These are phyloP conservation scores for Drosophila rhopaloa DNA, from an alignment of 1,140 invertebrate species.

Conservation along the genomic window DNA sequence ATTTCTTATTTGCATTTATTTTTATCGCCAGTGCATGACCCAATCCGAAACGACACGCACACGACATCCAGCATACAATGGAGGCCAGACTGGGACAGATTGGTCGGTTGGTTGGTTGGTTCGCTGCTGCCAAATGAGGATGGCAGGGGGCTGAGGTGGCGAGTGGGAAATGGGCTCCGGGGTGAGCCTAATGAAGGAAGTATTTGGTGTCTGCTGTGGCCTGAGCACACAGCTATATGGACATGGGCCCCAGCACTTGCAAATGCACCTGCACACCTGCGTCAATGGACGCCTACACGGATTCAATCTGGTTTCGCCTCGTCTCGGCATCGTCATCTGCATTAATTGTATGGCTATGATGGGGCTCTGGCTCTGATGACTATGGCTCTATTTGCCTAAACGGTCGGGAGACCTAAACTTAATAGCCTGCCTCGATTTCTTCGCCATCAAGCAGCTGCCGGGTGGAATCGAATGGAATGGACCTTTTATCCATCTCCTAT, in stretches of 20 bases:
- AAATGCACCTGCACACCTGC: slow-evolving; percentile 40
- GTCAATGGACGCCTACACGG: slow-evolving; percentile 33
- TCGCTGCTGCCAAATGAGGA: slow-evolving; percentile 1
- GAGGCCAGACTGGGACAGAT: slow-evolving; percentile 15
- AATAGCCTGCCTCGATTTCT: slow-evolving; percentile 35
- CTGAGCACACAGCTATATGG: slow-evolving; percentile 23
- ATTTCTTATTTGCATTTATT: background rate
- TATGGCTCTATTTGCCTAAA: slow-evolving; percentile 65
- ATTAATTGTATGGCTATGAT: slow-evolving; percentile 66
- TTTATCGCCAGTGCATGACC: slow-evolving; percentile 24
- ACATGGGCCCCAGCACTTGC: slow-evolving; percentile 11
- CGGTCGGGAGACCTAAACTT: slow-evolving; percentile 45
- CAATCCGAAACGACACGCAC: slow-evolving; percentile 32
- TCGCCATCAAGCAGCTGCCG: background rate
- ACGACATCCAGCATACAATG: slow-evolving; percentile 25
- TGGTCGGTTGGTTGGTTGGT: slow-evolving; percentile 7
- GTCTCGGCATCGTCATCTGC: slow-evolving; percentile 54
- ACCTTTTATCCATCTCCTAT: slow-evolving; percentile 8
- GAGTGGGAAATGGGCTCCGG: slow-evolving; percentile 22
- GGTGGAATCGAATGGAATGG: slow-evolving; percentile 8
- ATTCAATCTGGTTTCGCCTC: slow-evolving; percentile 43
- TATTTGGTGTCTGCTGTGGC: slow-evolving; percentile 34
- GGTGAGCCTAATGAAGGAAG: slow-evolving; percentile 59
- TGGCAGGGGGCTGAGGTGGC: background rate
- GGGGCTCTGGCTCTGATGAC: slow-evolving; percentile 19